These are phyloP conservation scores for Megaceryle alcyon DNA, from an alignment of 2,797 vertebrate species.

Conservation along the genomic window DNA sequence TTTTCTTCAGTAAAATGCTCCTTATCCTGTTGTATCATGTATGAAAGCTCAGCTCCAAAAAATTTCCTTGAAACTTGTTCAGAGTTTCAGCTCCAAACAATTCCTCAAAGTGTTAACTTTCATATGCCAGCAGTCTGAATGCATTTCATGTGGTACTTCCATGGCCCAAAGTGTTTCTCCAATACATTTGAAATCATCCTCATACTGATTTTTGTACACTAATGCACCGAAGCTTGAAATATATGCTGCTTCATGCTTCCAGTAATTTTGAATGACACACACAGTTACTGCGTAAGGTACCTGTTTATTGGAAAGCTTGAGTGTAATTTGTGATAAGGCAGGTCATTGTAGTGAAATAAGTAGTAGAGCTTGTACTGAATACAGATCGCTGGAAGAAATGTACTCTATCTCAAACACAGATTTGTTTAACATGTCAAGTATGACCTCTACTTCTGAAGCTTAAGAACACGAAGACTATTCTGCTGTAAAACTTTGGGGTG, in stretches of 20 bases:
- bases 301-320: not conserved
- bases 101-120: not conserved
- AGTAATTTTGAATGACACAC: not conserved
- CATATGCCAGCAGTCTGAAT: not conserved
- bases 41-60: conserved; percentile 16
- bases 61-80: not conserved
- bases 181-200: not conserved
- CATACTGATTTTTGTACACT: not conserved
- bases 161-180: not conserved
- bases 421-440: not conserved
- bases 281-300: not conserved
- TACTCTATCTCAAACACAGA: not conserved
- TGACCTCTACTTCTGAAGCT: not conserved
- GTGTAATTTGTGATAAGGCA: not conserved
- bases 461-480: not conserved
- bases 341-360: not conserved
- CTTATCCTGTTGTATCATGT: not conserved
- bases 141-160: not conserved
- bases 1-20: conserved; percentile 12
- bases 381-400: not conserved
- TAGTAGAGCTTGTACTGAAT: not conserved
- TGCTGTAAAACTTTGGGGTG: not conserved
- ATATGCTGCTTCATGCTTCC: not conserved
- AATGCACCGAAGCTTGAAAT: not conserved
- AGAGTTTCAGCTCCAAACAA: not conserved